Evolutionary conservation across 2,888 invertebrate species (phyloP).

Genomic region (Apodemia hepburni): DNA sequence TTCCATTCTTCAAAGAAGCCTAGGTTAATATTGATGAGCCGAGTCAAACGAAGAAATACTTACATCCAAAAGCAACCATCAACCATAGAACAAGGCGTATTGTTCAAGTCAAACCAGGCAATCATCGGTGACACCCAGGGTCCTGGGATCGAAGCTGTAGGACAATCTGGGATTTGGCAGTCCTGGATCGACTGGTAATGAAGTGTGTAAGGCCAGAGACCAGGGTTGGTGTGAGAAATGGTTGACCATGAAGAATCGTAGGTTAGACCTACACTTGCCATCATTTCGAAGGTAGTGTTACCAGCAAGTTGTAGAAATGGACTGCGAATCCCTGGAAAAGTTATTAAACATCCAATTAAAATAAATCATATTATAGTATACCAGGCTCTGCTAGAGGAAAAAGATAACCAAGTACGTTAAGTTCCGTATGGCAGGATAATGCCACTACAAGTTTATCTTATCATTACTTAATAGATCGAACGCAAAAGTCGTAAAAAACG

Average conservation of each 20-base stretch:
- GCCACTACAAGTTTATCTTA: too few species aligned
- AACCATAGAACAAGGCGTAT: slow-evolving; percentile 77
- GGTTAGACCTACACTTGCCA: slow-evolving; percentile 63
- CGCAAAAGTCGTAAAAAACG: too few species aligned
- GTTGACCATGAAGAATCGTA: slow-evolving; percentile 85
- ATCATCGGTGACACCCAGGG: slow-evolving; percentile 85
- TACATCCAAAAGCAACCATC: slow-evolving; percentile 74
- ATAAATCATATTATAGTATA: too few species aligned
- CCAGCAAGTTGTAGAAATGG: slow-evolving; percentile 81
- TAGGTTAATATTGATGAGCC: too few species aligned
- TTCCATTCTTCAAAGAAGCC: too few species aligned
- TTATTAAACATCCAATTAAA: not conserved
- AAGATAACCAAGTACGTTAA: too few species aligned
- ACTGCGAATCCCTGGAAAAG: slow-evolving; percentile 63
- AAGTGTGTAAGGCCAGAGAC: slow-evolving; percentile 85
- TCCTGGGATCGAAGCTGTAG: slow-evolving; percentile 76
- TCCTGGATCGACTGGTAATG: slow-evolving; percentile 80
- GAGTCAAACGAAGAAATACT: slow-evolving; percentile 38
- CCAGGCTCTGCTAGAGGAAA: too few species aligned
- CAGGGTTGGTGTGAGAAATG: slow-evolving; percentile 49
- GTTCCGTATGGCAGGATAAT: too few species aligned
- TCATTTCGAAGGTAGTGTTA: slow-evolving; percentile 78
- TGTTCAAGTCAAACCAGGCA: slow-evolving; percentile 67
- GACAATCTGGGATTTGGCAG: slow-evolving; percentile 79
- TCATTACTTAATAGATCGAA: too few species aligned